Evolutionary conservation across 2,888 invertebrate species (phyloP).

Genomic region (Yponomeuta cagnagella): DNA sequence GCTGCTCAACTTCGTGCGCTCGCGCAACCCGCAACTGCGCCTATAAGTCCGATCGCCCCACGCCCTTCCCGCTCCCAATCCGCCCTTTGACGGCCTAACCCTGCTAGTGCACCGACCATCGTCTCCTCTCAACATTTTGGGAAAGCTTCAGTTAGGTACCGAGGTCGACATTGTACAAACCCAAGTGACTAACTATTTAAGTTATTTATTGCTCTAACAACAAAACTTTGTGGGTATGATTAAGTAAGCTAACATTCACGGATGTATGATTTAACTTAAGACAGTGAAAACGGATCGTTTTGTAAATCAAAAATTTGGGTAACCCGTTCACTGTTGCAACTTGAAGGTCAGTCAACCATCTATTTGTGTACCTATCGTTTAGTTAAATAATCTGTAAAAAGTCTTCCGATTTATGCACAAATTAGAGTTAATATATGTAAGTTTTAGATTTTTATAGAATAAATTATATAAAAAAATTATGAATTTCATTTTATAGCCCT

Average conservation of each 20-base stretch:
- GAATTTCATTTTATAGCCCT: conserved; percentile 1
- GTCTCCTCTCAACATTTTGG: not conserved
- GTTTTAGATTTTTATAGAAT: conserved; percentile 35
- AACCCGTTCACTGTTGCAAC: conserved; percentile 11
- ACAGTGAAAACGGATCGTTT: conserved; percentile 7
- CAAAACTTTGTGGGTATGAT: conserved; percentile 16
- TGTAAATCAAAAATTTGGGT: conserved; percentile 1
- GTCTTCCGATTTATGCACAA: conserved; percentile 48
- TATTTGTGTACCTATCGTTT: conserved; percentile 26
- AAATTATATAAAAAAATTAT: conserved; percentile 15
- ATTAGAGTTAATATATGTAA: conserved; percentile 61
- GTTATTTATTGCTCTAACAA: conserved; percentile 58
- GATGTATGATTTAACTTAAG: conserved; percentile 16
- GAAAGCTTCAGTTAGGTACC: not conserved
- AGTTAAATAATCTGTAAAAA: conserved; percentile 57
- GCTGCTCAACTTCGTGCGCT: conserved; percentile 91
- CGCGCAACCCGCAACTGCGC: conserved; percentile 90
- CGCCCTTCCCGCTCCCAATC: conserved; percentile 15
- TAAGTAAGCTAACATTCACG: conserved; percentile 24
- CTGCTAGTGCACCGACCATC: not conserved
- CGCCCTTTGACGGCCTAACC: conserved; percentile 25
- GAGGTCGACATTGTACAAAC: conserved; percentile 58
- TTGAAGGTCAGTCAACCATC: conserved; percentile 13
- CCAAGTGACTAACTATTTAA: conserved; percentile 61
- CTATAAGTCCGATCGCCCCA: conserved; percentile 65